These are phyloP conservation scores for Uria aalge DNA, from an alignment of 2,113 vertebrate genomes.

Conservation along the genomic window DNA sequence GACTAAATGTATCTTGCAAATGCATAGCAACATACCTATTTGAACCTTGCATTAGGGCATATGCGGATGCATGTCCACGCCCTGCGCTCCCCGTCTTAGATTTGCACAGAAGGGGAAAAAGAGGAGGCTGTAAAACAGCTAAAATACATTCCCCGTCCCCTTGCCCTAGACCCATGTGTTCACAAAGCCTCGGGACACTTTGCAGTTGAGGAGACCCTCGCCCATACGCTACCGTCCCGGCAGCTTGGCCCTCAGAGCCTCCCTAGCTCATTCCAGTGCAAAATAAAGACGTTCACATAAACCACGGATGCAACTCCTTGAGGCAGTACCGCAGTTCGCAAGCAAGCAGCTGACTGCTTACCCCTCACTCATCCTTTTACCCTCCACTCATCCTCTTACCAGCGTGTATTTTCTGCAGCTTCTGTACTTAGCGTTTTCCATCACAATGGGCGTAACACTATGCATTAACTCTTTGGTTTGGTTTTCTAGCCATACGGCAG, in stretches of 20 bases:
- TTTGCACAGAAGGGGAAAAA: neutral
- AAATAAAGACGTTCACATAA: neutral
- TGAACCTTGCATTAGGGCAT: neutral
- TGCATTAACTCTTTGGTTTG: constrained; percentile 39
- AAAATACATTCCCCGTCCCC: neutral
- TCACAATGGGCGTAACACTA: neutral
- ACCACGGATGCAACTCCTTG: neutral
- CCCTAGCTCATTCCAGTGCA: constrained; percentile 42
- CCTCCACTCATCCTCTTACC: constrained; percentile 36
- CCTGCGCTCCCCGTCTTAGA: neutral
- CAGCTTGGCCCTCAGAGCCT: constrained; percentile 50
- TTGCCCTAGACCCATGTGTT: neutral
- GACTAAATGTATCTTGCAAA: neutral
- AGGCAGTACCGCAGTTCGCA: constrained; percentile 44
- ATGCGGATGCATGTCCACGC: neutral
- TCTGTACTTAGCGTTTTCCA: neutral
- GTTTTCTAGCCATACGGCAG: constrained; percentile 91
- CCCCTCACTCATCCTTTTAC: constrained; percentile 51
- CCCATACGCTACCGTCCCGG: neutral
- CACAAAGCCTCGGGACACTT: neutral
- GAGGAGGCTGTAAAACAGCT: constrained; percentile 9
- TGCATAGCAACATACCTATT: neutral
- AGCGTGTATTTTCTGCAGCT: neutral
- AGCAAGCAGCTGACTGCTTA: constrained; percentile 56
- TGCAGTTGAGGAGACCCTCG: neutral